A percentile compares a stretch with the other conserved stretches of the same genome.
phyloP scores from a whole-genome alignment of 2,113 vertebrate genomes.

The Pygoscelis antarcticus region DNA sequence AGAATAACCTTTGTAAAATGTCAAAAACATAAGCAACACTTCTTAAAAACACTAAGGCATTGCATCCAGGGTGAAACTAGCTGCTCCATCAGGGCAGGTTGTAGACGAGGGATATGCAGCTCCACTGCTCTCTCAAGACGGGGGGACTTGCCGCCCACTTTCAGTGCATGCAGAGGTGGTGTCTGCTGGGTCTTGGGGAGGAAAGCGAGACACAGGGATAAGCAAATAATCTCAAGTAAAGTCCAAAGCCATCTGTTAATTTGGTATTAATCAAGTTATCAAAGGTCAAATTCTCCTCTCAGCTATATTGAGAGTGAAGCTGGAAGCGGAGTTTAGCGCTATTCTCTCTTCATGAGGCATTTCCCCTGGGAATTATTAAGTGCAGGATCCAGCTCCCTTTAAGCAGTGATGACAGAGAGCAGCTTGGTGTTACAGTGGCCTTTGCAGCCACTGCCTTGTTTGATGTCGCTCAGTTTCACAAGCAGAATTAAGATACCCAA shows the following conservation, averaged over 20 bases:
- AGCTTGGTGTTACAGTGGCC: neutral
- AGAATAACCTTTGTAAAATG: slow-evolving; percentile 52
- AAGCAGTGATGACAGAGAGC: neutral
- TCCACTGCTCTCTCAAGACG: neutral
- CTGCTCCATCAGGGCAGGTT: neutral
- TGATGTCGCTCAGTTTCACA: neutral
- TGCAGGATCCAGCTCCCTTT: neutral
- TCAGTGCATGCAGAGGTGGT: neutral
- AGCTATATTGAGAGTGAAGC: neutral
- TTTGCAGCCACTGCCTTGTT: neutral
- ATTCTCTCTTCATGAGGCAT: neutral
- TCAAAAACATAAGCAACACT: slow-evolving; percentile 9
- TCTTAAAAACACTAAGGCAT: neutral
- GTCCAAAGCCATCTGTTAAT: slow-evolving; percentile 9
- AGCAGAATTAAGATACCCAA: neutral
- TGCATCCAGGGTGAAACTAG: neutral
- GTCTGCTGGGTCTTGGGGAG: neutral
- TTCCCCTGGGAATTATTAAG: neutral
- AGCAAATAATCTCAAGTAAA: neutral
- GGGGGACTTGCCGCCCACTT: neutral
- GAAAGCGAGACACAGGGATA: neutral
- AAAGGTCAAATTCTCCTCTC: slow-evolving; percentile 10
- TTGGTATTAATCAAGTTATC: slow-evolving; percentile 23
- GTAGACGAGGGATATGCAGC: neutral
- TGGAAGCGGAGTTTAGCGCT: neutral